These are phyloP conservation scores for Ganaspis sp. DNA, from an alignment of 1,140 invertebrate species.

Conservation along the genomic window DNA sequence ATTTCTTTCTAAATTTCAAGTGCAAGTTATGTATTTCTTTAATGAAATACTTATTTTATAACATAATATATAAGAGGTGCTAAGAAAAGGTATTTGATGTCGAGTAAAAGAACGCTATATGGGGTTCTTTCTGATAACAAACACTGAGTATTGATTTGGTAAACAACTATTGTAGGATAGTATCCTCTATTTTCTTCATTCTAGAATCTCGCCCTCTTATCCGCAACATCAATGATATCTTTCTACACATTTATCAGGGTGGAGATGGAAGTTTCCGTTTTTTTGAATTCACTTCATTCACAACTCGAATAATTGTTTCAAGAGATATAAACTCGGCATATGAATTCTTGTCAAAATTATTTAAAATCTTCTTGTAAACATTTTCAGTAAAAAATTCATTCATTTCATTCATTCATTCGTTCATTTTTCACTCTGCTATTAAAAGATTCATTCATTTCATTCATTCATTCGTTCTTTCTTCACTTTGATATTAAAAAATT, in stretches of 20 bases:
- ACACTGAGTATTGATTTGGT: conserved; percentile 76
- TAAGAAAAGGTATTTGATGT: conserved; percentile 64
- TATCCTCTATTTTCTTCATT: conserved; percentile 56
- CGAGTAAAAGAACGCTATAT: conserved; percentile 73
- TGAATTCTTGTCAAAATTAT: neutral
- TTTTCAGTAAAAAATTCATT: too few relatives aligned
- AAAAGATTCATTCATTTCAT: too few relatives aligned
- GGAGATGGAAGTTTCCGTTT: conserved; percentile 53
- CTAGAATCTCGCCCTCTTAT: conserved; percentile 57
- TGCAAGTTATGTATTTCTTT: too few relatives aligned
- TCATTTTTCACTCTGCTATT: too few relatives aligned
- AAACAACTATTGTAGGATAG: conserved; percentile 75
- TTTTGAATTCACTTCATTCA: conserved; percentile 48
- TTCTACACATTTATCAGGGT: conserved; percentile 61
- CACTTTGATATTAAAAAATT: too few relatives aligned
- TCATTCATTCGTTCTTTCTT: too few relatives aligned
- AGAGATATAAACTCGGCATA: too few relatives aligned
- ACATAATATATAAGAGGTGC: neutral
- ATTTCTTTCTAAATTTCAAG: too few relatives aligned
- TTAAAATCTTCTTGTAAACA: too few relatives aligned
- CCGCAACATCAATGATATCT: conserved; percentile 62
- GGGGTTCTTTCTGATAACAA: conserved; percentile 73
- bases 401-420: too few relatives aligned
- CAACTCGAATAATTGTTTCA: neutral
- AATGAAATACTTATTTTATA: too few relatives aligned